A percentile compares a stretch with the other conserved stretches of the same genome.
phyloP scores from a whole-genome alignment of 2,113 vertebrate species.

The Petroica traversi region DNA sequence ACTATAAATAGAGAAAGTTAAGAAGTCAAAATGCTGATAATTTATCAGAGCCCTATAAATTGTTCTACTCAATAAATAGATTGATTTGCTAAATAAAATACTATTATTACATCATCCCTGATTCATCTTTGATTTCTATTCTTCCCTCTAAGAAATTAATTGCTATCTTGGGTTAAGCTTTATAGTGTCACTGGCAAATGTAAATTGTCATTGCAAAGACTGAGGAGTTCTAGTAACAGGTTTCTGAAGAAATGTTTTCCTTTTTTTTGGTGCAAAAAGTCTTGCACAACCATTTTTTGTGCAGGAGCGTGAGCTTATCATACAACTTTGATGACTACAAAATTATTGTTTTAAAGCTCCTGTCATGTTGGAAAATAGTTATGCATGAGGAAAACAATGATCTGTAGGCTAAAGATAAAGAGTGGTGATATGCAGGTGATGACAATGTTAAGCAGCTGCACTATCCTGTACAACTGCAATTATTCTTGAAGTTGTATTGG shows the following conservation, averaged over 20 bases:
- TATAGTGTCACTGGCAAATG: not conserved
- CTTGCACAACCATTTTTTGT: not conserved
- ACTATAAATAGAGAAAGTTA: not conserved
- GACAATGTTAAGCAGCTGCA: not conserved
- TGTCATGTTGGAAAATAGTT: not conserved
- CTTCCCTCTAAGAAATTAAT: not conserved
- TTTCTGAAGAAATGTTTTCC: not conserved
- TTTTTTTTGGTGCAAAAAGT: not conserved
- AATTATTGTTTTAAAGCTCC: not conserved
- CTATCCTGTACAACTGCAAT: not conserved
- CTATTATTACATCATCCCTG: conserved; percentile 5
- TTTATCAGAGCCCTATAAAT: conserved; percentile 5
- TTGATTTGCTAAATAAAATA: conserved; percentile 38
- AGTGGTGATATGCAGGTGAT: not conserved
- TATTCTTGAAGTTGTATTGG: not conserved
- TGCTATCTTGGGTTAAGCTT: not conserved
- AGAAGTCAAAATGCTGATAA: not conserved
- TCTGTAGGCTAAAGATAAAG: not conserved
- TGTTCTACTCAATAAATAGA: conserved; percentile 32
- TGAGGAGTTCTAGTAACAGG: not conserved
- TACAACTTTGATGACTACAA: not conserved
- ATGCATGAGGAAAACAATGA: not conserved
- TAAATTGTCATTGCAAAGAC: not conserved
- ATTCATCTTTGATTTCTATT: not conserved
- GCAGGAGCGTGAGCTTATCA: not conserved